These are phyloP conservation scores for Tetraodon nigroviridis DNA, from an alignment of 2,113 vertebrate genomes.

Conservation along the genomic window DNA sequence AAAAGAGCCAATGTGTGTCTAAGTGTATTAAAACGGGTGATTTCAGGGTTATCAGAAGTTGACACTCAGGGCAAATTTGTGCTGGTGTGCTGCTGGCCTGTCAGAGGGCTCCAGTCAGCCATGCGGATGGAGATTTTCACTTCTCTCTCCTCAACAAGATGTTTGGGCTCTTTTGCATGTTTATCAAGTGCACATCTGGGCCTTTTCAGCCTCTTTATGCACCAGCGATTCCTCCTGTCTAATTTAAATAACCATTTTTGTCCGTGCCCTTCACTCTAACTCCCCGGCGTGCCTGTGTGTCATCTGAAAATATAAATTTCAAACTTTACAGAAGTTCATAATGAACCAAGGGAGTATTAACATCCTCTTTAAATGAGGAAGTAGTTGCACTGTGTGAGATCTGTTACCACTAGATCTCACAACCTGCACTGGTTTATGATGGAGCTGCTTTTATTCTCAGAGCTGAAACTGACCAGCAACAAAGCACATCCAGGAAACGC, in stretches of 20 bases:
- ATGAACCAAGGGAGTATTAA: constrained; percentile 1
- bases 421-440: background rate
- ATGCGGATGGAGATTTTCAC: background rate
- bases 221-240: background rate
- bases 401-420: background rate
- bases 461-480: too few species aligned
- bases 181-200: background rate
- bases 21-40: too few species aligned
- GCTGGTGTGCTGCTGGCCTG: too few species aligned
- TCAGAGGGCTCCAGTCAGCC: too few species aligned
- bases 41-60: too few species aligned
- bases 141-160: background rate
- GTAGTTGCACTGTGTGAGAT: background rate
- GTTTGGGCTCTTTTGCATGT: background rate
- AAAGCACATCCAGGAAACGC: too few species aligned
- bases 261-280: background rate
- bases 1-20: too few species aligned
- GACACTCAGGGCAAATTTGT: too few species aligned
- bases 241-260: background rate
- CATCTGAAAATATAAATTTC: too few species aligned
- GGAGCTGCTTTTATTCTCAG: too few species aligned
- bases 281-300: too few species aligned
- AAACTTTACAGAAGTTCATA: background rate
- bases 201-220: background rate
- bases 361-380: constrained; percentile 54